Base-by-base conservation (phyloP, 2,113 vertebrate species). In the human (Homo sapiens) region DNA sequence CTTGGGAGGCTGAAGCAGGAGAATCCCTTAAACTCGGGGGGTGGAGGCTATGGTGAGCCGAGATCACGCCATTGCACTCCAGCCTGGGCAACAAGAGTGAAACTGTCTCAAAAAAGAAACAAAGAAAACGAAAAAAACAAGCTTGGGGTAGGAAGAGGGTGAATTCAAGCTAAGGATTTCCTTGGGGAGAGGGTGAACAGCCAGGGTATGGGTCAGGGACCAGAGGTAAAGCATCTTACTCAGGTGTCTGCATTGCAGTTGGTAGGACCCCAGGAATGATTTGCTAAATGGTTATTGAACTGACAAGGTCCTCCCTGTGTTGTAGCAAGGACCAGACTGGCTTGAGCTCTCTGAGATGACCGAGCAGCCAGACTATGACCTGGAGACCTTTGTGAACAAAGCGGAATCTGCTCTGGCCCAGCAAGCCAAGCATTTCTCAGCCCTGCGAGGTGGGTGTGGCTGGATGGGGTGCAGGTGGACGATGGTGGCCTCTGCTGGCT, bases 351-450 rank as follows among this genome's bases (percentile, higher is more conserved):
- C 99, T 27, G 97, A 98, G 94, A 98, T 98, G 92, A 93, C 98
- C 0, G 99, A 99, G 88, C 98, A 99, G 91, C 98, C 99, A 2
- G 98, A 98, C 96, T 99, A 98, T 0, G 98, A 99, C 95, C 96
- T 99, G 0, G 98, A 99, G 97, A 98, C 96, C 18, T 99, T 99
- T 97, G 98, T 99, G 64, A 98, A 81, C 79, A 98, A 98, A 97
- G 98, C 98, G 0, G 98, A 98, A 52, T 88, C 81, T 89, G 98
- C 98, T 0, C 0, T 98, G 93, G 75, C 98, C 12, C 98, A 98
- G 40, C 97, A 98, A 87, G 97, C 98, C 87, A 98, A 97, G 93
- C 98, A 89, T 11, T 96, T 98, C 80, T 82, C 97, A 61, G 66
- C 70, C 40, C 68, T 99, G 45, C 96, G 40, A 98, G 99, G 99